Evolutionary conservation across 2,888 invertebrate species (phyloP).

Genomic region (Lithosia quadra): DNA sequence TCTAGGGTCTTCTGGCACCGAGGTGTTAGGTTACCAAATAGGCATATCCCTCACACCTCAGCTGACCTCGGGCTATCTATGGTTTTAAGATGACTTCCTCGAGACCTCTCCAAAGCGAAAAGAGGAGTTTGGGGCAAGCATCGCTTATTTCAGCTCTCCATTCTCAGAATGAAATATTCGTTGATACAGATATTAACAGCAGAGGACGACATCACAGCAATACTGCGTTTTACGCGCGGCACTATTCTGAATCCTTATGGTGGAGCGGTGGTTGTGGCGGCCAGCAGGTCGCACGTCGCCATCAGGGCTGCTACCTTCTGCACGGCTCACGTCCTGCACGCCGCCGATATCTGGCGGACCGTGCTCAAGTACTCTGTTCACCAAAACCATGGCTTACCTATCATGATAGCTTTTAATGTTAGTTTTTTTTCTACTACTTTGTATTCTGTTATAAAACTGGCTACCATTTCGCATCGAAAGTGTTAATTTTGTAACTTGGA

Average conservation of each 20-base stretch:
- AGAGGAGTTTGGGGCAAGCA: no score
- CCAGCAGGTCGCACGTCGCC: constrained; percentile 64
- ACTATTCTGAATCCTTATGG: constrained; percentile 67
- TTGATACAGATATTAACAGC: constrained; percentile 72
- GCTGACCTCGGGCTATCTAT: no score
- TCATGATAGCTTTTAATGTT: constrained; percentile 64
- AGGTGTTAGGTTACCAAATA: no score
- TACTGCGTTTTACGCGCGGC: constrained; percentile 74
- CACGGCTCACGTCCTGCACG: constrained; percentile 69
- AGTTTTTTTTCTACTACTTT: no score
- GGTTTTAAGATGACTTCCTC: no score
- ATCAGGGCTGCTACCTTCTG: constrained; percentile 78
- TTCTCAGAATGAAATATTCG: neutral
- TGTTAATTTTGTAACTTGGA: constrained; percentile 43
- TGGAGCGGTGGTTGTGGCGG: constrained; percentile 58
- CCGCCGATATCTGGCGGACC: constrained; percentile 65
- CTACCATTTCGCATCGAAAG: constrained; percentile 37
- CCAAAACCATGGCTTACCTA: constrained; percentile 55
- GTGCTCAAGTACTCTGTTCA: constrained; percentile 61
- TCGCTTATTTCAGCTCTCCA: neutral
- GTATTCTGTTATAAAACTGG: constrained; percentile 43
- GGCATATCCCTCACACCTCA: no score
- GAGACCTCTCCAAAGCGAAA: no score
- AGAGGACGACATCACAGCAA: constrained; percentile 75
- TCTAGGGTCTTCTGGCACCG: no score